Percentiles rank a stretch among this genome's conserved stretches.
phyloP scores from a whole-genome alignment of 2,113 vertebrate genomes.

The Eclectus roratus region DNA sequence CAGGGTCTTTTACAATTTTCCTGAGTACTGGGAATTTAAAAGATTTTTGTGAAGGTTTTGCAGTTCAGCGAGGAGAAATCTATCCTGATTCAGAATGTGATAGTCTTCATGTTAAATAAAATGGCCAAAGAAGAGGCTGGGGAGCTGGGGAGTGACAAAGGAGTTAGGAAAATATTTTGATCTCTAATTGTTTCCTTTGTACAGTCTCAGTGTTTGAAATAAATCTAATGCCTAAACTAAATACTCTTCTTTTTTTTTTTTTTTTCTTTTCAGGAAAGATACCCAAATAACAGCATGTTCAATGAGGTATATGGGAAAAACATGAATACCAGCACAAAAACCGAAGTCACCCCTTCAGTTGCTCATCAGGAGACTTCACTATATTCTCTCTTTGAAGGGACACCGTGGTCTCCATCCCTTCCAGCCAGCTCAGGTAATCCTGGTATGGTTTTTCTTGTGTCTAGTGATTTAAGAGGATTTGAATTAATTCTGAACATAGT shows the following conservation, averaged over 20 bases:
- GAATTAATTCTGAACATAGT: not conserved
- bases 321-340: constrained; percentile 83
- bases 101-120: not conserved
- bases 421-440: constrained; percentile 94
- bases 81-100: not conserved
- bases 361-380: constrained; percentile 93
- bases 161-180: not conserved
- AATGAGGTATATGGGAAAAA: constrained; percentile 94
- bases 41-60: not conserved
- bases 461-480: not conserved
- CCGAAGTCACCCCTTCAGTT: constrained; percentile 79
- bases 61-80: not conserved
- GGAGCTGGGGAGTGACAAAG: not conserved
- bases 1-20: not conserved
- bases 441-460: not conserved
- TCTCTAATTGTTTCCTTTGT: not conserved
- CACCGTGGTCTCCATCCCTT: constrained; percentile 95
- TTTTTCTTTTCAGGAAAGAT: constrained; percentile 81
- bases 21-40: not conserved
- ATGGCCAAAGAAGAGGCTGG: not conserved
- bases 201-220: not conserved
- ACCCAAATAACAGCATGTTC: constrained; percentile 93
- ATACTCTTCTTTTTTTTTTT: not conserved
- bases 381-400: constrained; percentile 96
- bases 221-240: not conserved